A percentile compares a stretch with the other conserved stretches of the same genome.
Evolutionary conservation across 2,797 vertebrate genomes (phyloP).

Genomic region (Myiotriccus ornatus): DNA sequence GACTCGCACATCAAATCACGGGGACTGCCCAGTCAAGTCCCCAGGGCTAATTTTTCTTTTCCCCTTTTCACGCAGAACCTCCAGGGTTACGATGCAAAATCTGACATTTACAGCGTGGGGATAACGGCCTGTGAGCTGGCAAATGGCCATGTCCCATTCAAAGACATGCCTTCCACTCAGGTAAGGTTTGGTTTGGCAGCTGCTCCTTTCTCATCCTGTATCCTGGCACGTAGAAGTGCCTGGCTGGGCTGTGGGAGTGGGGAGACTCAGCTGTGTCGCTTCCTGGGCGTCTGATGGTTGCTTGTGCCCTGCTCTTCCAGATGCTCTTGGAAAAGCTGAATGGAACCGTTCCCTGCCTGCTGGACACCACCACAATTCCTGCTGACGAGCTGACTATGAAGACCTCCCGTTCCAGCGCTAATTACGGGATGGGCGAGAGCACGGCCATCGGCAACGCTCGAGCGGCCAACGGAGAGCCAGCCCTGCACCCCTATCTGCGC

Average conservation of each 20-base stretch:
- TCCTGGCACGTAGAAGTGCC: not conserved
- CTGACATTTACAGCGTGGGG: slow-evolving; percentile 97
- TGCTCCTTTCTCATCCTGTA: not conserved
- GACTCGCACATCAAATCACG: accelerated
- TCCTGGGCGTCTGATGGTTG: not conserved
- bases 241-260: accelerated
- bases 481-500: slow-evolving; percentile 90
- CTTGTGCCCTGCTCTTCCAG: slow-evolving; percentile 63
- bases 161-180: slow-evolving; percentile 98
- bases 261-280: not conserved
- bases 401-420: slow-evolving; percentile 85
- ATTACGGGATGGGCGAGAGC: slow-evolving; percentile 86
- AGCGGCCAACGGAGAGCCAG: slow-evolving; percentile 86
- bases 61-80: slow-evolving; percentile 82
- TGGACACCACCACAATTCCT: slow-evolving; percentile 96
- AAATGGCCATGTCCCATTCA: slow-evolving; percentile 97
- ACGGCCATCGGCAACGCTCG: slow-evolving; percentile 74
- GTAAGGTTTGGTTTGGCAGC: slow-evolving; percentile 61
- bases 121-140: slow-evolving; percentile 97
- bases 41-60: not conserved
- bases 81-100: slow-evolving; percentile 94
- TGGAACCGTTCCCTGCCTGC: slow-evolving; percentile 91
- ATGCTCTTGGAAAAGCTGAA: slow-evolving; percentile 98
- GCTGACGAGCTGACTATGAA: slow-evolving; percentile 92
- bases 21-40: not conserved